Conservation (phyloP, 2,797 vertebrate species). For the Micropoecilia bifurca region DNA sequence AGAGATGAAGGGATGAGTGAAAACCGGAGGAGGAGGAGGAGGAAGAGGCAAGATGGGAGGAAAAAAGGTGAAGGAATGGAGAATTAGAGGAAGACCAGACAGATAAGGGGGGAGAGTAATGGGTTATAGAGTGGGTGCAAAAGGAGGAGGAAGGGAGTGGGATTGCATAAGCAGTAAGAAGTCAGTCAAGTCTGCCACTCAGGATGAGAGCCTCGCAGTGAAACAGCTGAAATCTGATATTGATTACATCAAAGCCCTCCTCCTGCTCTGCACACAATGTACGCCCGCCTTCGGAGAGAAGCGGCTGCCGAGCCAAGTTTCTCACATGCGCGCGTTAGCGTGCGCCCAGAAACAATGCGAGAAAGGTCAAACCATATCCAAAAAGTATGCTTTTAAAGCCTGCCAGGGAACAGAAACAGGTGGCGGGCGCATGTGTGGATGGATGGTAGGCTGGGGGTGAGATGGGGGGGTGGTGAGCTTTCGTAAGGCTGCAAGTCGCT, state of each 20-base stretch:
- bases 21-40: slow-evolving; percentile 42
- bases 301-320: slow-evolving; percentile 57
- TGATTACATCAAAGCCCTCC: slow-evolving; percentile 77
- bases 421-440: slow-evolving; percentile 51
- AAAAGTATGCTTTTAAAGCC: slow-evolving; percentile 57
- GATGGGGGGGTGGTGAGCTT: slow-evolving; percentile 38
- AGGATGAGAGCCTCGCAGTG: slow-evolving; percentile 75
- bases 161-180: slow-evolving; percentile 74
- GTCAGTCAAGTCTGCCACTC: slow-evolving; percentile 78
- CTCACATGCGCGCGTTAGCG: slow-evolving; percentile 34
- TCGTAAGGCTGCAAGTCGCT: slow-evolving; percentile 63
- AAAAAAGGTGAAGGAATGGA: slow-evolving; percentile 41
- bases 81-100: slow-evolving; percentile 37
- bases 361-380: slow-evolving; percentile 71
- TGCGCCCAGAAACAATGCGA: slow-evolving; percentile 53
- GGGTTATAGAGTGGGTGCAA: slow-evolving; percentile 49
- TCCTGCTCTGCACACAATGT: slow-evolving; percentile 71
- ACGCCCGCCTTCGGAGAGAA: slow-evolving; percentile 54
- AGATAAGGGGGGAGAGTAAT: slow-evolving; percentile 60
- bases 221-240: slow-evolving; percentile 82
- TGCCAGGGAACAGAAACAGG: slow-evolving; percentile 66
- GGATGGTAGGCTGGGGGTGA: slow-evolving; percentile 22
- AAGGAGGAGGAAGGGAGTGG: slow-evolving; percentile 55
- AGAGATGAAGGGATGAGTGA: slow-evolving; percentile 51
- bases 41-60: slow-evolving; percentile 41